These are phyloP conservation scores for Gracilinanus agilis DNA, from an alignment of 2,113 vertebrate genomes.

Conservation along the genomic window DNA sequence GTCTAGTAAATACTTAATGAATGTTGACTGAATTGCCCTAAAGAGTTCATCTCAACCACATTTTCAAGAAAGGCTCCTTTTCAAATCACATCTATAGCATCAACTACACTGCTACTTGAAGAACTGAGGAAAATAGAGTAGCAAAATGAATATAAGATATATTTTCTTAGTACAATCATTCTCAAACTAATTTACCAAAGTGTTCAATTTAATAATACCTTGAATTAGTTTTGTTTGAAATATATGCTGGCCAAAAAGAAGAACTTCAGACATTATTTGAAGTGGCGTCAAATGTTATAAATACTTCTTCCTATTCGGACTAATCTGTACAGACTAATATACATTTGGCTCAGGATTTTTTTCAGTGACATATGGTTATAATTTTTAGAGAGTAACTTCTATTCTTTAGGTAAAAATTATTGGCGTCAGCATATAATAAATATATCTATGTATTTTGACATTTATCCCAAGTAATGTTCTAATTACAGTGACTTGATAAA, in stretches of 20 bases:
- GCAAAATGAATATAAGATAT: conserved; percentile 1
- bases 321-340: conserved; percentile 21
- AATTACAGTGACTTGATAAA: neutral
- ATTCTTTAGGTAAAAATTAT: conserved; percentile 28
- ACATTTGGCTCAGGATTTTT: conserved; percentile 20
- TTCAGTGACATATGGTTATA: conserved; percentile 7
- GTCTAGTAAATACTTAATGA: neutral
- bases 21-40: neutral
- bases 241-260: neutral
- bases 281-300: conserved; percentile 50
- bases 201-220: neutral
- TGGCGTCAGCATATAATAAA: conserved; percentile 5
- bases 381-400: conserved; percentile 9
- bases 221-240: conserved; percentile 23
- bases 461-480: conserved; percentile 17
- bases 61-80: neutral
- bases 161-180: conserved; percentile 13
- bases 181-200: conserved; percentile 34
- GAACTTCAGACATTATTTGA: neutral
- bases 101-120: neutral
- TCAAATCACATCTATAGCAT: neutral
- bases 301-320: conserved; percentile 40
- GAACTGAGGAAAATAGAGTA: neutral
- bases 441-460: neutral
- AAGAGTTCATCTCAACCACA: neutral